Evolutionary conservation across 2,113 vertebrate genomes (phyloP).

Genomic region (Cathartes aura): DNA sequence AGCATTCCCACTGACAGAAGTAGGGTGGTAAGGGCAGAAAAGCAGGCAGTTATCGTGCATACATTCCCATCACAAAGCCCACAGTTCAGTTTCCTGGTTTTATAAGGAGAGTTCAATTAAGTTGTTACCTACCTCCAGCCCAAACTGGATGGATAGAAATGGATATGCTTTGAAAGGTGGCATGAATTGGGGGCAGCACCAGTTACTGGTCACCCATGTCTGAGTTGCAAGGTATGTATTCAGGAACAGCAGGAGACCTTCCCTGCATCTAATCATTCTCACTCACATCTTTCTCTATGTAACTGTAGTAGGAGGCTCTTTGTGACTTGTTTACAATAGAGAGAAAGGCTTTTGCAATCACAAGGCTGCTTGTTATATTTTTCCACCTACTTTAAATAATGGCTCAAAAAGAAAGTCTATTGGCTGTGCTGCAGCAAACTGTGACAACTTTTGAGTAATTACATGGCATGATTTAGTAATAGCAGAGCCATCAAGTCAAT

Average conservation of each 20-base stretch:
- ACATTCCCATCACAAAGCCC: fast-evolving
- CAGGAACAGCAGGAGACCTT: neutral
- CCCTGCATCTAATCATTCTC: neutral
- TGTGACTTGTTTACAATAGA: slow-evolving; percentile 8
- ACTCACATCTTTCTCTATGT: neutral
- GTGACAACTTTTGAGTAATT: neutral
- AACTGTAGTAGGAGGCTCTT: neutral
- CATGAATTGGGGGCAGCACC: neutral
- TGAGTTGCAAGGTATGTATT: neutral
- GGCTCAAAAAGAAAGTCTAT: neutral
- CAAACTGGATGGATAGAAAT: neutral
- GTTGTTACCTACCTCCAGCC: neutral
- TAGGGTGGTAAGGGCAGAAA: neutral
- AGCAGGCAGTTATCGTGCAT: neutral
- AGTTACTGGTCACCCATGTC: neutral
- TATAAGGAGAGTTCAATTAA: neutral
- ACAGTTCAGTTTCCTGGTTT: neutral
- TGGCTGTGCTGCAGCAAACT: neutral
- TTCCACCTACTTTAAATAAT: neutral
- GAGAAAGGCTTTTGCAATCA: neutral
- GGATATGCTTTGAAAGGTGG: neutral
- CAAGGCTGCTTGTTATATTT: neutral
- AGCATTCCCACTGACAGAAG: neutral
- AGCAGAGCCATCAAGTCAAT: neutral
- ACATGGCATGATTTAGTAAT: neutral